Evolutionary conservation across 2,888 invertebrate genomes (phyloP).

Genomic region (Nematopogon swammerdamellus): DNA sequence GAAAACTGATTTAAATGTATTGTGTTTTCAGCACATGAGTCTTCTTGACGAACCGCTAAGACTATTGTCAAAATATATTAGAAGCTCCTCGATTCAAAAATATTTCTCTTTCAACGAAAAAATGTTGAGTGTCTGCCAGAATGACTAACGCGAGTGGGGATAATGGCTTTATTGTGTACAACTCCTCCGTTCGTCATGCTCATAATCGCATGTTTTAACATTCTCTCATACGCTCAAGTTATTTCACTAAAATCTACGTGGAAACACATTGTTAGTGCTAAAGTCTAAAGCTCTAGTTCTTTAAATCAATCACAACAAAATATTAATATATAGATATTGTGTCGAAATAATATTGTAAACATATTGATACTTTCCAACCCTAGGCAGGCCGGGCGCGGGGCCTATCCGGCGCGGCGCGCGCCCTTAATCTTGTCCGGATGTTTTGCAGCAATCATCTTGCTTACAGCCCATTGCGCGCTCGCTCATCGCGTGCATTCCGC

Average conservation of each 20-base stretch:
- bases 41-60: slow-evolving; percentile 28
- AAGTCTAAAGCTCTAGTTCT: too few relatives aligned
- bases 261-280: too few relatives aligned
- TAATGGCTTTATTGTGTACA: not conserved
- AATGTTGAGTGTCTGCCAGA: slow-evolving; percentile 38
- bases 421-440: slow-evolving; percentile 12
- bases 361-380: too few relatives aligned
- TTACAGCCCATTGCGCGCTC: slow-evolving; percentile 13
- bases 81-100: not conserved
- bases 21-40: slow-evolving; percentile 20
- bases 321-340: too few relatives aligned
- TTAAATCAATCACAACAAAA: too few relatives aligned
- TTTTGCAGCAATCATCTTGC: slow-evolving; percentile 12
- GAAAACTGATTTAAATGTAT: slow-evolving; percentile 15
- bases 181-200: not conserved
- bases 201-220: not conserved
- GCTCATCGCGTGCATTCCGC: not conserved
- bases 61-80: slow-evolving; percentile 31
- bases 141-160: slow-evolving; percentile 39
- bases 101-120: slow-evolving; percentile 17
- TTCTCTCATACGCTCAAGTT: too few relatives aligned
- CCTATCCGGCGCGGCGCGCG: slow-evolving; percentile 5
- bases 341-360: too few relatives aligned
- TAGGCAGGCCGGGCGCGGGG: not conserved
- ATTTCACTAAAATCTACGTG: too few relatives aligned